A percentile compares a stretch with the other conserved stretches of the same genome.
Conservation (phyloP, 2,888 invertebrate species). For the Hirtodrosophila cameraria region DNA sequence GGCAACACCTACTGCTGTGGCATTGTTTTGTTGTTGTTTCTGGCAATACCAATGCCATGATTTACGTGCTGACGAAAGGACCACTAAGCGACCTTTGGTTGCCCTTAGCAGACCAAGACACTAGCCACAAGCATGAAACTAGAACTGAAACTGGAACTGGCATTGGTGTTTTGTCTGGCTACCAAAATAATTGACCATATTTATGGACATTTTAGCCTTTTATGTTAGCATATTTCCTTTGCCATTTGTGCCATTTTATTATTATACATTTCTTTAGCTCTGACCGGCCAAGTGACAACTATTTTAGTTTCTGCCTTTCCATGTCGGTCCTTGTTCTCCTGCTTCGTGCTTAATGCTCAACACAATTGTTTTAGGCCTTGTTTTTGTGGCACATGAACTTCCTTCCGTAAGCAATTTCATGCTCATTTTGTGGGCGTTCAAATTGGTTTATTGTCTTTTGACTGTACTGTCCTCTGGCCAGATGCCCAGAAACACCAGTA, state of each 20-base stretch:
- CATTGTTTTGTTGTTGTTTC: conserved; percentile 40
- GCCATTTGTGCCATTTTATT: conserved; percentile 53
- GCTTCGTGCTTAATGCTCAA: conserved; percentile 48
- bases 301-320: conserved; percentile 56
- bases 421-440: conserved; percentile 83
- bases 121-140: conserved; percentile 4
- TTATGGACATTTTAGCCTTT: conserved; percentile 81
- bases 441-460: conserved; percentile 70
- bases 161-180: conserved; percentile 47
- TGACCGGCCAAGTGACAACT: conserved; percentile 58
- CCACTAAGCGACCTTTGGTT: conserved; percentile 43
- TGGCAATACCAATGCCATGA: conserved; percentile 61
- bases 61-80: conserved; percentile 82
- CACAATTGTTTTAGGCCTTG: conserved; percentile 72
- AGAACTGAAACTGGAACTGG: conserved; percentile 6
- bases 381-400: conserved; percentile 80
- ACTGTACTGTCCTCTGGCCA: conserved; percentile 37
- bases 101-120: conserved; percentile 20
- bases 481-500: conserved; percentile 13
- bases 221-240: conserved; percentile 74
- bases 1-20: conserved; percentile 64
- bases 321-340: no score
- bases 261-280: conserved; percentile 44
- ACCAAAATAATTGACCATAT: conserved; percentile 79
- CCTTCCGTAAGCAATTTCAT: conserved; percentile 84